Base-by-base conservation (phyloP, 2,888 invertebrate genomes). In the Busseola fusca region DNA sequence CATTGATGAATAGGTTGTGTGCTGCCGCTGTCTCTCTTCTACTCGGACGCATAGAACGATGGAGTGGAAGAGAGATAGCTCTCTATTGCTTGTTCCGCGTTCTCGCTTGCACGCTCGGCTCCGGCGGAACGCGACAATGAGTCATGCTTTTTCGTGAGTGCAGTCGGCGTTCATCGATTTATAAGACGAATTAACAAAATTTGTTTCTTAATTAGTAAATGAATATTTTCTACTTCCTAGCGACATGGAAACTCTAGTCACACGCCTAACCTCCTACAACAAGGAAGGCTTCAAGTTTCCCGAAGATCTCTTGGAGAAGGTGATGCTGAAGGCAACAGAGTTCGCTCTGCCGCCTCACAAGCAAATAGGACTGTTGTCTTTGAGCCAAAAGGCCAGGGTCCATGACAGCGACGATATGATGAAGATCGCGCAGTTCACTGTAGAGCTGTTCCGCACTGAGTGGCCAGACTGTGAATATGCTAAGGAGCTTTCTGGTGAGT, bases 201-300 rank as follows among this genome's bases (percentile, higher is more conserved):
- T 3, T 7, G 7, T 52, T 27, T 27, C 18, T 4, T 56, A 27
- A 18, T 27, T 56, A 56, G 5, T 10, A 27, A 18, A 18, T 10
- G 16, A 18, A 3, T 21, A 12, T 54, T 21, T 21, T 57, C 10
- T 25, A 21, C 21, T 48, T 84, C 78, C 0, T 87, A 95, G 95
- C 0, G 88, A 90, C 60, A 86, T 93, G 56, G 82, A 92, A 62
- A 85, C 76, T 0, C 68, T 94, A 12, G 90, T 92, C 45, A 63
- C 70, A 4, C 91, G 92, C 0, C 76, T 95, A 14, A 86, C 85
- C 0, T 87, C 90, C 34, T 93, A 91, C 89, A 89, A 92, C 88
- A 91, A 91, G 66, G 94, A 93, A 14, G 93, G 94, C 25, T 84
- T 90, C 27, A 86, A 87, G 59, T 85, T 93, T 69, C 81, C 92